Base-by-base conservation (phyloP, 2,888 invertebrate species). In the Lypha dubia region DNA sequence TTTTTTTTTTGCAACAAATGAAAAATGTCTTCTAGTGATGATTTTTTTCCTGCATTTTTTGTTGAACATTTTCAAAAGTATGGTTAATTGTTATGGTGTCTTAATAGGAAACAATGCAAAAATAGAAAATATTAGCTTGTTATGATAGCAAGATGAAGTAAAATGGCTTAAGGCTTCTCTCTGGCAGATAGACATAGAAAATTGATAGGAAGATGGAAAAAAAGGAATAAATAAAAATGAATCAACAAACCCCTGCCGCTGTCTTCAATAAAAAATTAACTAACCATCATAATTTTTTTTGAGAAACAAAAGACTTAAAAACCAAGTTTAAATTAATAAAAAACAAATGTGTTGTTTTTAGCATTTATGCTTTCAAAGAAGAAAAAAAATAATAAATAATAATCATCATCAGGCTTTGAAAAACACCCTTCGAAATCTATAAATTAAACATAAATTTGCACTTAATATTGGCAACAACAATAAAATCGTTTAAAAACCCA, bases 91-190 rank as follows among this genome's bases (percentile, higher is more conserved):
- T 86, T 88, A 89, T 88, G 89, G 88, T 89, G 89, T 90, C 90
- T 90, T 90, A 87, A 86, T 86, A 87, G 87, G 84, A 85, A 68
- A 83, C 79, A 83, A 83, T 86, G 88, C 81, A 85, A 84, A 49
- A 17, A 68, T 11, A 28, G 58, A 80, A 75, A 81, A 75, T 79
- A 58, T 86, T 71, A 83, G 87, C 85, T 87, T 90, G 91, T 90
- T 90, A 88, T 89, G 89, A 88, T 90, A 90, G 87, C 88, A 89
- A 89, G 90, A 90, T 90, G 88, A 87, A 88, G 87, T 86, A 86
- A 87, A 86, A 82, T 83, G 79, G 90, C 90, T 88, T 86, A 86
- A 88, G 89, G 91, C 88, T 58, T 49, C n/a, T n/a, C n/a, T n/a
- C 11, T n/a, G 8, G 56, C 44, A 60, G 32, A 60, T 51, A 80